Percentiles rank a stretch among this genome's conserved stretches.
Conservation (phyloP, 92 coral and sea anemone species). For the Scolanthus callimorphus region DNA sequence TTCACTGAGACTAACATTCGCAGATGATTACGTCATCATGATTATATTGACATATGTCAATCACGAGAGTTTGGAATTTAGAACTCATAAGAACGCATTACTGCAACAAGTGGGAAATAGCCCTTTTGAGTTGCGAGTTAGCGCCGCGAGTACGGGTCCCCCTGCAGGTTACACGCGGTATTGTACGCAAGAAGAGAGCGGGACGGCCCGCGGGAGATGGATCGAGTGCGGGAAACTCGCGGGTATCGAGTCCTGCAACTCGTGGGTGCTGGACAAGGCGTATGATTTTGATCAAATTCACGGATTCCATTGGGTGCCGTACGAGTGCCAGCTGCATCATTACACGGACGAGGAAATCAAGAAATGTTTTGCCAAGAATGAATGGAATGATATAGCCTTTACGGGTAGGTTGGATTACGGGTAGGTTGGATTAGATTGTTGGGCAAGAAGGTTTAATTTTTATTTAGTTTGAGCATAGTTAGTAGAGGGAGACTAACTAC, state of each 20-base stretch:
- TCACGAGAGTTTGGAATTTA: conserved; percentile 62
- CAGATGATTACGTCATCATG: conserved; percentile 74
- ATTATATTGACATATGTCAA: conserved; percentile 76
- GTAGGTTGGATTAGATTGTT: neutral
- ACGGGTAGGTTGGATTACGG: conserved; percentile 34
- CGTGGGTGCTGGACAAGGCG: conserved; percentile 74
- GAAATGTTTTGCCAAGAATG: conserved; percentile 83
- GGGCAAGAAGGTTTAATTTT: too few relatives aligned
- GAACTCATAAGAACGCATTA: conserved; percentile 64
- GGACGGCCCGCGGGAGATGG: conserved; percentile 93
- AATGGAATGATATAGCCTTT: conserved; percentile 87
- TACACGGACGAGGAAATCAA: conserved; percentile 89
- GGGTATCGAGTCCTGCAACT: conserved; percentile 82
- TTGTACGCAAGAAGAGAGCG: conserved; percentile 88
- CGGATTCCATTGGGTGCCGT: conserved; percentile 94
- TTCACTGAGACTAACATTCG: conserved; percentile 60
- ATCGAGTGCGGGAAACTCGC: conserved; percentile 89
- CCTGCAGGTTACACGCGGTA: conserved; percentile 70
- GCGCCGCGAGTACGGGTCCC: conserved; percentile 50
- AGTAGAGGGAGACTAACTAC: too few relatives aligned
- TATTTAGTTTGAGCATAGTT: too few relatives aligned
- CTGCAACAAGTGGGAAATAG: conserved; percentile 76
- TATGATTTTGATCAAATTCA: conserved; percentile 93
- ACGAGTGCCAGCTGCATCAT: conserved; percentile 87
- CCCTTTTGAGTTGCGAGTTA: conserved; percentile 75